phyloP scores from a whole-genome alignment of 1,140 invertebrate species.

The Dysdera silvatica region DNA sequence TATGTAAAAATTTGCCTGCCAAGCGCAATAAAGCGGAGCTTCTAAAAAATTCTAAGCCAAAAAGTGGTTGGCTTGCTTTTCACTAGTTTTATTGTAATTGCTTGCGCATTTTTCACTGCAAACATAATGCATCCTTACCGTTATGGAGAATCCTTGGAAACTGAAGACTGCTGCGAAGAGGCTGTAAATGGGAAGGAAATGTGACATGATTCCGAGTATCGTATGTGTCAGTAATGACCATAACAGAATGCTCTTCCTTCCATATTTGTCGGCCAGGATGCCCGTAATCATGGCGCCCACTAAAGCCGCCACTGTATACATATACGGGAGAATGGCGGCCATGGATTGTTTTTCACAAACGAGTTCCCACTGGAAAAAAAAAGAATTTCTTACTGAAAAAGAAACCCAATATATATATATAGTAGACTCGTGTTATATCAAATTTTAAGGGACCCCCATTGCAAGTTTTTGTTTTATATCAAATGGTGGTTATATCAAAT shows the following conservation, averaged over 20 bases:
- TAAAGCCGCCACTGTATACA: constrained; percentile 49
- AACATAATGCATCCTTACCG: constrained; percentile 44
- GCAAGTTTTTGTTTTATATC: too few species aligned
- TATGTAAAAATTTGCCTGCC: too few species aligned
- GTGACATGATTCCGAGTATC: constrained; percentile 46
- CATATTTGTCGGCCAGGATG: constrained; percentile 49
- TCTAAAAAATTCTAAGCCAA: too few species aligned
- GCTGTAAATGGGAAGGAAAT: constrained; percentile 45
- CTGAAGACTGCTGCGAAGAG: constrained; percentile 45
- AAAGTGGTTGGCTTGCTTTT: too few species aligned
- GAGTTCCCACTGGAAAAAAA: constrained; percentile 46
- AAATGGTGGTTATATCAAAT: too few species aligned
- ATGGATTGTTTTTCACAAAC: constrained; percentile 49
- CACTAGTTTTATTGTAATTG: too few species aligned
- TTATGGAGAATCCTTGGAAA: constrained; percentile 48
- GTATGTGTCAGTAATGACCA: constrained; percentile 49
- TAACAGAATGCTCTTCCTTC: constrained; percentile 48
- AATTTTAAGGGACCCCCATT: too few species aligned
- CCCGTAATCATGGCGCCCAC: constrained; percentile 51
- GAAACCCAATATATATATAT: too few species aligned
- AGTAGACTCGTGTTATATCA: too few species aligned
- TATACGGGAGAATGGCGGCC: constrained; percentile 42
- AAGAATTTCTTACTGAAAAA: too few species aligned
- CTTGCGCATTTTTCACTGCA: too few species aligned
- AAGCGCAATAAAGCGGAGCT: too few species aligned